phyloP scores from a whole-genome alignment of 2,113 vertebrate species.

The Leiothrix lutea region DNA sequence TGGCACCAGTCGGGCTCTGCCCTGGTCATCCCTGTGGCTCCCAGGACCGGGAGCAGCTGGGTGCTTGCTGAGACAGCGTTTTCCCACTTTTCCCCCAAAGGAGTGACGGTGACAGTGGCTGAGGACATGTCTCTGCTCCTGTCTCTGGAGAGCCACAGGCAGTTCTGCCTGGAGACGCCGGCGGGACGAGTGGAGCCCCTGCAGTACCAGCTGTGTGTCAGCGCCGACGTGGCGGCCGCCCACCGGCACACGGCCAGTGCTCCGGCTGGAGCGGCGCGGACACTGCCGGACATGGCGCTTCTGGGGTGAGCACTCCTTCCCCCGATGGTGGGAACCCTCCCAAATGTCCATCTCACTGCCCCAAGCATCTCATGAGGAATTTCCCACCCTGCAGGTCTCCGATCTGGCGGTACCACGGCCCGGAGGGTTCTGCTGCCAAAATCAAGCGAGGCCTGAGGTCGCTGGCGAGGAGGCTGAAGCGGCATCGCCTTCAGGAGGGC shows the following conservation, averaged over 20 bases:
- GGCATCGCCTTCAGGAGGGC: slow-evolving; percentile 80
- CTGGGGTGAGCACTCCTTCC: slow-evolving; percentile 68
- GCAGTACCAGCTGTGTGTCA: slow-evolving; percentile 82
- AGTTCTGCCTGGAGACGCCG: slow-evolving; percentile 82
- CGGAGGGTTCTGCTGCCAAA: slow-evolving; percentile 73
- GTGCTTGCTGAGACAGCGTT: fast-evolving
- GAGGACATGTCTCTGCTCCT: slow-evolving; percentile 78
- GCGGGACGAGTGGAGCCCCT: slow-evolving; percentile 70
- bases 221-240: slow-evolving; percentile 70
- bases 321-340: fast-evolving
- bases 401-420: slow-evolving; percentile 78
- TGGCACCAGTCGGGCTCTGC: not conserved
- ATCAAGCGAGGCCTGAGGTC: slow-evolving; percentile 82
- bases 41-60: fast-evolving
- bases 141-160: slow-evolving; percentile 76
- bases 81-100: slow-evolving; percentile 33
- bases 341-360: fast-evolving
- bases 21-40: fast-evolving
- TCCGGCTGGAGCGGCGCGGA: slow-evolving; percentile 34
- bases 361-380: fast-evolving
- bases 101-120: slow-evolving; percentile 79
- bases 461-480: slow-evolving; percentile 79
- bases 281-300: slow-evolving; percentile 71
- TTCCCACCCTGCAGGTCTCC: slow-evolving; percentile 68
- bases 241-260: slow-evolving; percentile 67